Conservation (phyloP, 2,888 invertebrate genomes). For the Chaitophorus viminalis region DNA sequence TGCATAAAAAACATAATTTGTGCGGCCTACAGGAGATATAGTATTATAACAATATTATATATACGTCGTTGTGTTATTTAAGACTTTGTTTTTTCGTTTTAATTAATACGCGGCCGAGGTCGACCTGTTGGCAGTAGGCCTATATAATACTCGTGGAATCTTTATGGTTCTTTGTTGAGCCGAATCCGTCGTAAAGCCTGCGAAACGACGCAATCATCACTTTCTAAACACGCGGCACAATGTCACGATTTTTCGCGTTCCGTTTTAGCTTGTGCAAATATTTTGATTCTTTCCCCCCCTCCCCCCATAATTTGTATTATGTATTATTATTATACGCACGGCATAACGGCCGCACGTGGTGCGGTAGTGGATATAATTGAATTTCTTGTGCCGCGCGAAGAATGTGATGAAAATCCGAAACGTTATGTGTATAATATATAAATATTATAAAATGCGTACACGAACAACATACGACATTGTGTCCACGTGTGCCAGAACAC, state of each 20-base stretch:
- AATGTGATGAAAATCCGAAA: not conserved
- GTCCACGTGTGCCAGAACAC: not conserved
- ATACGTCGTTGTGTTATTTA: not conserved
- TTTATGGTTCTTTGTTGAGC: constrained; percentile 43
- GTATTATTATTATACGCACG: not conserved
- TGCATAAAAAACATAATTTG: not conserved
- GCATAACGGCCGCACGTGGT: not conserved
- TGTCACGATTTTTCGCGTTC: constrained; percentile 33
- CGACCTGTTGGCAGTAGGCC: constrained; percentile 51
- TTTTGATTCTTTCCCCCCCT: not conserved
- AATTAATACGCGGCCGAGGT: constrained; percentile 51
- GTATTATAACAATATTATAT: not conserved
- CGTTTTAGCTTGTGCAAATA: not conserved
- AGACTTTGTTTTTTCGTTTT: not conserved
- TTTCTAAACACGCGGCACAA: constrained; percentile 43
- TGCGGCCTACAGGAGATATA: not conserved
- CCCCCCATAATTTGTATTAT: not conserved
- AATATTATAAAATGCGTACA: not conserved
- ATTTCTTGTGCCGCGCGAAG: not conserved
- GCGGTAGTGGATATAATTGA: not conserved
- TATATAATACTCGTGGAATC: constrained; percentile 17
- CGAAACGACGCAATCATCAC: constrained; percentile 36
- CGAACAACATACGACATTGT: not conserved
- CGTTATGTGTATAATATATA: too few relatives aligned
- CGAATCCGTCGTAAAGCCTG: constrained; percentile 38